Evolutionary conservation across 2,888 invertebrate species (phyloP).

Genomic region (Melanostoma mellinum): DNA sequence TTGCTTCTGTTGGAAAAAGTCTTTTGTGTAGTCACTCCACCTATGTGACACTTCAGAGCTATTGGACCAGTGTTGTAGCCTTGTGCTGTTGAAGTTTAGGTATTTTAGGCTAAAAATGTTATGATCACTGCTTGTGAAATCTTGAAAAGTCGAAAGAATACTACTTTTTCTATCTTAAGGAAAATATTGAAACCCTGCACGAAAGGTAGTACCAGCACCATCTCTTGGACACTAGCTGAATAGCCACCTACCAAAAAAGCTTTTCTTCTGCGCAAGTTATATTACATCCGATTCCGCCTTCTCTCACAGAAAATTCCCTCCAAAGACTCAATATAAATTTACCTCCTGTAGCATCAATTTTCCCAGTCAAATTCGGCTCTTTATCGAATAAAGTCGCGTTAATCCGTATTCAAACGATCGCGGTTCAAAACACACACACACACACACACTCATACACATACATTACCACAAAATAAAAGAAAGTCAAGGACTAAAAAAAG

Average conservation of each 20-base stretch:
- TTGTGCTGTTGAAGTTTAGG: no score
- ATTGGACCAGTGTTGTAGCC: no score
- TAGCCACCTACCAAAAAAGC: background rate
- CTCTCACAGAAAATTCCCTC: constrained; percentile 19
- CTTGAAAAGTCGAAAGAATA: no score
- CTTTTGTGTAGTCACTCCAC: no score
- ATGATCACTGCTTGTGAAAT: no score
- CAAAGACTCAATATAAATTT: constrained; percentile 57
- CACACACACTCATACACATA: background rate
- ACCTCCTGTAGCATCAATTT: constrained; percentile 1
- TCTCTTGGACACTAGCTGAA: constrained; percentile 2
- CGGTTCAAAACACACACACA: constrained; percentile 28
- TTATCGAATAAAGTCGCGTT: constrained; percentile 46
- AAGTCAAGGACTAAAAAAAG: no score
- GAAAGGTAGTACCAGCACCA: constrained; percentile 9
- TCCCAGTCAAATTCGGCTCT: constrained; percentile 64
- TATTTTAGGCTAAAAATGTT: no score
- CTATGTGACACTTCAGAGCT: no score
- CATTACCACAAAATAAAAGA: no score
- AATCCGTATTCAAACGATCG: constrained; percentile 33
- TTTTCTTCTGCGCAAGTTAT: constrained; percentile 36
- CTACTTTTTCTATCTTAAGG: no score
- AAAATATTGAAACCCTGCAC: background rate
- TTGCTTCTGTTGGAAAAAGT: no score
- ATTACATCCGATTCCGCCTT: background rate